These are phyloP conservation scores for Meliscaeva auricollis DNA, from an alignment of 2,888 invertebrate genomes.

Conservation along the genomic window DNA sequence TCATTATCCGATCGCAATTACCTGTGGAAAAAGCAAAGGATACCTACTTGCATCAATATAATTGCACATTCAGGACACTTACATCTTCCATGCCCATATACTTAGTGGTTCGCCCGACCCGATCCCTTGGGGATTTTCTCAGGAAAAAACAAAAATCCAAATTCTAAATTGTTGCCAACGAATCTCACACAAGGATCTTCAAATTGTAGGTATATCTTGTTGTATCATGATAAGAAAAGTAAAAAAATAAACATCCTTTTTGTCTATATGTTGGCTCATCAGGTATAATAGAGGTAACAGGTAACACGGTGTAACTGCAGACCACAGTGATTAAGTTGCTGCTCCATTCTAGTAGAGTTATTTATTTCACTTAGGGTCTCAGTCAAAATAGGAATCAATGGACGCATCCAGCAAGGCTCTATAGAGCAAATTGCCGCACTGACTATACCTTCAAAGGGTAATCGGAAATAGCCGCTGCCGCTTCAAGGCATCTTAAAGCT, in stretches of 20 bases:
- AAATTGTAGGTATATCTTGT: background rate
- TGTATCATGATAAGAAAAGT: background rate
- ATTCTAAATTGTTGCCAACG: slow-evolving; percentile 5
- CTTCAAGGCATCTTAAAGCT: slow-evolving; percentile 33
- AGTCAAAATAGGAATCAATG: slow-evolving; percentile 36
- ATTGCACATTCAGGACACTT: slow-evolving; percentile 46
- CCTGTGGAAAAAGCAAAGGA: slow-evolving; percentile 23
- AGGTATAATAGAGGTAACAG: slow-evolving; percentile 2
- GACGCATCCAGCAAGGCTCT: background rate
- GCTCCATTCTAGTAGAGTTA: slow-evolving; percentile 52
- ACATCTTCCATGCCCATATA: background rate
- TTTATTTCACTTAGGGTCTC: slow-evolving; percentile 66
- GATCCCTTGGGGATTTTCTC: slow-evolving; percentile 14
- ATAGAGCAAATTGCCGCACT: slow-evolving; percentile 12
- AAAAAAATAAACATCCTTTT: slow-evolving; percentile 23
- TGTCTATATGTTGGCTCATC: background rate
- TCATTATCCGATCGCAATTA: slow-evolving; percentile 47
- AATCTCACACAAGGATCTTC: slow-evolving; percentile 16
- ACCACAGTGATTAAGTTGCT: slow-evolving; percentile 58
- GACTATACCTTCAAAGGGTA: slow-evolving; percentile 57
- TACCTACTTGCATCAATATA: slow-evolving; percentile 33
- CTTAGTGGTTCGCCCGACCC: too few species aligned
- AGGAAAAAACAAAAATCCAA: slow-evolving; percentile 9
- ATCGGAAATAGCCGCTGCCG: slow-evolving; percentile 56
- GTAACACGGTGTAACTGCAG: slow-evolving; percentile 50